These are phyloP conservation scores for Callorhinus ursinus DNA, from an alignment of 2,113 vertebrate genomes.

Conservation along the genomic window DNA sequence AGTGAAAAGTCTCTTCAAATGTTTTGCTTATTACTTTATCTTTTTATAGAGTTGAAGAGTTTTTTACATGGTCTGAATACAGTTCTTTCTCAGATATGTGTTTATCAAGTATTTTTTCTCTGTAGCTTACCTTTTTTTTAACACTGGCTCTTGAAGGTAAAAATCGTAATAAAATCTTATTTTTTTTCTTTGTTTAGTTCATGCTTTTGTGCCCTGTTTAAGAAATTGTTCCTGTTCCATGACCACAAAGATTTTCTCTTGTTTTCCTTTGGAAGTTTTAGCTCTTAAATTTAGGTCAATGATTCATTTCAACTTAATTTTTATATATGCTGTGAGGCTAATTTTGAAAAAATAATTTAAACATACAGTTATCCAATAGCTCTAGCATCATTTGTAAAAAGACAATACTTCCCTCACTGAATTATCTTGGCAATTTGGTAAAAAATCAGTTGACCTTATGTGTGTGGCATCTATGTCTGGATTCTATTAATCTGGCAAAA, in stretches of 20 bases:
- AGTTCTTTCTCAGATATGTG: background rate
- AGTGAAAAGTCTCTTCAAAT: background rate
- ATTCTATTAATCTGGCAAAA: background rate
- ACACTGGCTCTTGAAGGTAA: background rate
- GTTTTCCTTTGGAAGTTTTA: background rate
- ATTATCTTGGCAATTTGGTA: background rate
- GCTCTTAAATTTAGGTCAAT: background rate
- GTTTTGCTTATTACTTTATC: background rate
- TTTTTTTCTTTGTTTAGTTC: background rate
- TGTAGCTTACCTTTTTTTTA: background rate
- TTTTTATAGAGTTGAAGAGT: background rate
- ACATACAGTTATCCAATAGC: background rate
- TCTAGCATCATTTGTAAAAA: background rate
- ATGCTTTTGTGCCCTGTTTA: background rate
- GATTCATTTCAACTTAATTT: background rate
- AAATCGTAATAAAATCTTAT: background rate
- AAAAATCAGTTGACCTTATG: background rate
- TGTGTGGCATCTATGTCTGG: background rate
- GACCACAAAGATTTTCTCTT: background rate
- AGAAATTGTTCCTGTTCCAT: background rate
- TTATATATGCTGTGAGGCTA: background rate
- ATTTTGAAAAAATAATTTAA: background rate
- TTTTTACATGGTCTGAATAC: background rate
- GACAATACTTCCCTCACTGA: background rate
- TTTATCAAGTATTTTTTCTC: background rate